Evolutionary conservation across 2,797 vertebrate genomes (phyloP), one percentile per base, ranked within the genome.

Genomic region (Acipenser transmontanus): DNA sequence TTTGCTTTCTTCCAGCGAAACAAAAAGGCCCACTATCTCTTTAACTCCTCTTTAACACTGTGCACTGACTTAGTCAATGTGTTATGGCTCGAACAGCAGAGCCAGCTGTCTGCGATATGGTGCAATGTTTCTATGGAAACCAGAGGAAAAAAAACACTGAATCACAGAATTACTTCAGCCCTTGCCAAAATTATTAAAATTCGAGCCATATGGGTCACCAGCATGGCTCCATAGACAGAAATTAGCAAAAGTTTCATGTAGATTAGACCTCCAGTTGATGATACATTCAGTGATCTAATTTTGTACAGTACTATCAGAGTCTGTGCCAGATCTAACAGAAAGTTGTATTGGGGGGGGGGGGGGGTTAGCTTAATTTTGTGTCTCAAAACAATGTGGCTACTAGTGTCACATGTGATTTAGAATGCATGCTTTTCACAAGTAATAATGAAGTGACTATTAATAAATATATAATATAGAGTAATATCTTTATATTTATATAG

Each of bases 71-170:
- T 73, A 82, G 81, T 79, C 84, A 74, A 78, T 91, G 87, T 77
- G 81, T 34, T 34, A 34, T 34, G 2, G 34, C 34, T 77, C 77
- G 71, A 82, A 79, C 83, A 69, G 82, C 72, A 82, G 83, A 89
- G 78, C 85, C 87, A 90, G 86, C 87, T 89, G 84, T 80, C 85
- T 88, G 87, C 80, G 86, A 82, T 84, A 79, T 82, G 83, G 89
- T 88, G 83, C 82, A 79, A 84, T 82, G 90, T 94, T 93, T 78
- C 90, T 73, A 71, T 89, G 87, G 93, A 88, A 92, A 95, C 90
- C 75, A 80, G 80, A 79, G 68, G 74, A 78, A 89, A 82, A 91
- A 34, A 34, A 34, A 89, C 83, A 85, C 82, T 89, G 82, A 67
- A 77, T 81, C 78, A 75, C 84, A 85, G 86, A 85, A 86, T 87